A percentile compares a stretch with the other conserved stretches of the same genome.
Evolutionary conservation across 2,113 vertebrate genomes (phyloP).

Genomic region (Trematomus loennbergii): DNA sequence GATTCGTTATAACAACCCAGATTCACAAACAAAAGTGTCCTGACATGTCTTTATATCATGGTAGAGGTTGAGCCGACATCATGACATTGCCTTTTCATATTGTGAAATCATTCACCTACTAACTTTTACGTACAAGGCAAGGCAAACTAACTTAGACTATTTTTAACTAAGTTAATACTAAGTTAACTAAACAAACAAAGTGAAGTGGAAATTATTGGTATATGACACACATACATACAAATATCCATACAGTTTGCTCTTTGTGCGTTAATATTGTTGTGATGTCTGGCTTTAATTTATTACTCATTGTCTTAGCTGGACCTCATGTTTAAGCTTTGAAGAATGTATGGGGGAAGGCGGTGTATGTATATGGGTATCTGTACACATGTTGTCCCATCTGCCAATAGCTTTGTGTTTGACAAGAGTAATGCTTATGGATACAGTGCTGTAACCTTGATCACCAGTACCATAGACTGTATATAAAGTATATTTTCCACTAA

Average conservation of each 20-base stretch:
- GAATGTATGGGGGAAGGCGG: background rate
- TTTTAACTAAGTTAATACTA: too few species aligned
- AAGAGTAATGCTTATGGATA: background rate
- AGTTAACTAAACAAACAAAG: too few species aligned
- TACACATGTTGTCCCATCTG: constrained; percentile 15
- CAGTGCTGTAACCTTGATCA: background rate
- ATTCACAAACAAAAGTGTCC: background rate
- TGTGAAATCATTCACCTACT: too few species aligned
- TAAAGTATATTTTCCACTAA: too few species aligned
- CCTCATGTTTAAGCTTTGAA: constrained; percentile 42
- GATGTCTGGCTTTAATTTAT: constrained; percentile 57
- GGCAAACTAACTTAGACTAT: too few species aligned
- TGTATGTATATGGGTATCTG: constrained; percentile 8
- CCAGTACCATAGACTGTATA: too few species aligned
- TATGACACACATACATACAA: background rate
- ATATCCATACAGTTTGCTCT: background rate
- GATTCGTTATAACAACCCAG: constrained; percentile 13
- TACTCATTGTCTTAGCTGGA: constrained; percentile 45
- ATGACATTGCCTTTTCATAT: background rate
- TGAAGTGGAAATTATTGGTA: too few species aligned
- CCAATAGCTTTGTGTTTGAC: background rate
- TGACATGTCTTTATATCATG: background rate
- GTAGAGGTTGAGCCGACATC: background rate
- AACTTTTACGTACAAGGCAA: too few species aligned
- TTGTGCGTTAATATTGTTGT: constrained; percentile 47